phyloP scores from a whole-genome alignment of 2,888 invertebrate species.

The Frankliniella intonsa region DNA sequence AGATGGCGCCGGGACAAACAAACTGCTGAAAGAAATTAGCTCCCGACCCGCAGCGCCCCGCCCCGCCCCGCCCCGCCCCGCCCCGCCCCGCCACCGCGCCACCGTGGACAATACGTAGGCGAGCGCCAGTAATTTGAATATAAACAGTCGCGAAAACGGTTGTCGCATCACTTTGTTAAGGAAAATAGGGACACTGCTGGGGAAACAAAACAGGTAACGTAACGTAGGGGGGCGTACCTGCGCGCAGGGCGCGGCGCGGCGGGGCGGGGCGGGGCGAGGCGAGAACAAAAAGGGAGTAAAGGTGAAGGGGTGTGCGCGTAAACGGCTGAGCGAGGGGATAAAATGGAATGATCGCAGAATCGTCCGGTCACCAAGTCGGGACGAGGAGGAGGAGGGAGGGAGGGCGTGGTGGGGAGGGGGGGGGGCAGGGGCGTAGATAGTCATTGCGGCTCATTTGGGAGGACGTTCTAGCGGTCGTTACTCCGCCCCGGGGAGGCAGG shows the following conservation, averaged over 20 bases:
- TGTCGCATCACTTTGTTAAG: not conserved
- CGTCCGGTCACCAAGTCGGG: not conserved
- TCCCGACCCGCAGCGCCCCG: not conserved
- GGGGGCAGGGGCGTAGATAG: not conserved
- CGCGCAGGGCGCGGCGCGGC: not conserved
- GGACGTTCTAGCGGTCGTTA: not conserved
- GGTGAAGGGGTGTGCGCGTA: not conserved
- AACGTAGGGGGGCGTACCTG: no score
- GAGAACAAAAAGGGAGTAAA: not conserved
- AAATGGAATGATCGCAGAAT: not conserved
- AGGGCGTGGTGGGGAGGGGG: not conserved
- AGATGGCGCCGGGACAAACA: not conserved
- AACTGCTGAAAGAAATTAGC: constrained; percentile 8
- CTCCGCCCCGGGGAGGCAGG: not conserved
- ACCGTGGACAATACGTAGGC: not conserved
- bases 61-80: not conserved
- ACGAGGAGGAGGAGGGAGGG: not conserved
- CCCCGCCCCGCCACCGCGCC: not conserved
- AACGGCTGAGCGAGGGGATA: not conserved
- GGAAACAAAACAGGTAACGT: not conserved
- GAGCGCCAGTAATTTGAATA: constrained; percentile 19
- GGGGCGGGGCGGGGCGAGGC: not conserved
- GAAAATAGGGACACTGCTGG: not conserved
- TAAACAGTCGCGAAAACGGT: constrained; percentile 12
- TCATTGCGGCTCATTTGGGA: not conserved